These are phyloP conservation scores for Papilio polytes DNA, from an alignment of 1,140 invertebrate species.

Conservation along the genomic window DNA sequence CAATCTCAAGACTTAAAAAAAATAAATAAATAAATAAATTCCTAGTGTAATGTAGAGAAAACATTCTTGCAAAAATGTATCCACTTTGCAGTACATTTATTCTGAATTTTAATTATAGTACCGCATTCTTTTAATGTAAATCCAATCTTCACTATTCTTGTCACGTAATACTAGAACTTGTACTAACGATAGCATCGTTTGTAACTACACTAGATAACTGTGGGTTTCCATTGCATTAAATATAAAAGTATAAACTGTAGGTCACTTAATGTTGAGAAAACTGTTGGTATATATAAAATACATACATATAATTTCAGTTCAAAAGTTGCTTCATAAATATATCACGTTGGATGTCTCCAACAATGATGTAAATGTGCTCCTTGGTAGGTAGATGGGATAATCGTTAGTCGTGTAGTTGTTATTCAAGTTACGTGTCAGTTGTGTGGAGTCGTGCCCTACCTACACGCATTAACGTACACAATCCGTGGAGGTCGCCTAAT, in stretches of 20 bases:
- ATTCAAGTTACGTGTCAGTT: constrained; percentile 4
- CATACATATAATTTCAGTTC: too few relatives aligned
- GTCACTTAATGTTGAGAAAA: too few relatives aligned
- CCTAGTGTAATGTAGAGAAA: neutral
- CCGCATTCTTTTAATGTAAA: constrained; percentile 9
- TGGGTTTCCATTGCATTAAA: neutral
- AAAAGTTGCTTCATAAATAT: neutral
- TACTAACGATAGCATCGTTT: constrained; percentile 3
- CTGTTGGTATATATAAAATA: too few relatives aligned
- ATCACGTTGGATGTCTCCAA: neutral
- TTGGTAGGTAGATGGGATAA: constrained; percentile 4
- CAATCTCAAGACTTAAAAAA: too few relatives aligned
- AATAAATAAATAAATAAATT: neutral
- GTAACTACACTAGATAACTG: neutral
- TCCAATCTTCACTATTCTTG: neutral
- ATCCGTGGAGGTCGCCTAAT: constrained; percentile 11
- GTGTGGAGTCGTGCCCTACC: neutral
- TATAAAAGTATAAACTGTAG: too few relatives aligned
- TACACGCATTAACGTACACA: constrained; percentile 8
- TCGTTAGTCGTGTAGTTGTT: constrained; percentile 15
- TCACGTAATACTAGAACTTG: constrained; percentile 6
- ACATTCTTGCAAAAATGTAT: neutral
- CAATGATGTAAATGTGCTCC: constrained; percentile 11
- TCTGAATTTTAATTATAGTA: neutral
- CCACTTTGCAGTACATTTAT: neutral